Evolutionary conservation across 92 coral and sea anemone species (phyloP).

Genomic region (Actinernus sp.): DNA sequence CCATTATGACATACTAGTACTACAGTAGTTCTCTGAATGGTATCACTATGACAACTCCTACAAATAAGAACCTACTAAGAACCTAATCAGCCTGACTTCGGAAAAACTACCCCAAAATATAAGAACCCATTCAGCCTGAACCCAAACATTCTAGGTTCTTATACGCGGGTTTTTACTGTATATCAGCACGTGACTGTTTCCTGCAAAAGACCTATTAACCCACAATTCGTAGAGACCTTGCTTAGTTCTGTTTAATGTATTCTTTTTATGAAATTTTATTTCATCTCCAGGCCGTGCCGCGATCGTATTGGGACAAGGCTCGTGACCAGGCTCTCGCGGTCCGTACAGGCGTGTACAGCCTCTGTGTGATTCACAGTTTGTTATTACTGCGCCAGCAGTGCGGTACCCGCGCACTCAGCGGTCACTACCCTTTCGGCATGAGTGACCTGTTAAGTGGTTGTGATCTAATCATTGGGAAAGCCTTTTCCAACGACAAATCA

Average conservation of each 20-base stretch:
- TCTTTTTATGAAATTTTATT: background rate
- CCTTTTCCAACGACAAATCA: slow-evolving; percentile 48
- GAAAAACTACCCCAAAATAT: too few relatives aligned
- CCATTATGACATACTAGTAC: too few relatives aligned
- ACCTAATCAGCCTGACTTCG: too few relatives aligned
- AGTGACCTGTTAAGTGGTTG: slow-evolving; percentile 82
- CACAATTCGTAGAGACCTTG: too few relatives aligned
- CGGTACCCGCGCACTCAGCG: slow-evolving; percentile 90
- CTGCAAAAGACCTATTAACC: too few relatives aligned
- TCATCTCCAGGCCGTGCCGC: slow-evolving; percentile 59
- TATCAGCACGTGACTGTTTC: too few relatives aligned
- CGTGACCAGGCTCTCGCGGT: slow-evolving; percentile 83
- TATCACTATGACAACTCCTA: too few relatives aligned
- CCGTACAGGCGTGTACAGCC: slow-evolving; percentile 89
- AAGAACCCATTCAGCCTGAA: too few relatives aligned
- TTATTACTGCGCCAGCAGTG: slow-evolving; percentile 85
- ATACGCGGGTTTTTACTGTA: too few relatives aligned
- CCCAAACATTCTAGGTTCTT: too few relatives aligned
- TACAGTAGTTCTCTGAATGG: too few relatives aligned
- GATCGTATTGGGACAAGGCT: slow-evolving; percentile 80
- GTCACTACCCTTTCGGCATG: slow-evolving; percentile 77
- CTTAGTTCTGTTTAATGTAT: background rate
- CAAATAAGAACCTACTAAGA: too few relatives aligned
- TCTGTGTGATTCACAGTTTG: slow-evolving; percentile 87
- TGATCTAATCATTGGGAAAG: slow-evolving; percentile 66